Percentiles rank a stretch among this genome's conserved stretches.
phyloP scores from a whole-genome alignment of 2,797 vertebrate species.

The Luscinia luscinia region DNA sequence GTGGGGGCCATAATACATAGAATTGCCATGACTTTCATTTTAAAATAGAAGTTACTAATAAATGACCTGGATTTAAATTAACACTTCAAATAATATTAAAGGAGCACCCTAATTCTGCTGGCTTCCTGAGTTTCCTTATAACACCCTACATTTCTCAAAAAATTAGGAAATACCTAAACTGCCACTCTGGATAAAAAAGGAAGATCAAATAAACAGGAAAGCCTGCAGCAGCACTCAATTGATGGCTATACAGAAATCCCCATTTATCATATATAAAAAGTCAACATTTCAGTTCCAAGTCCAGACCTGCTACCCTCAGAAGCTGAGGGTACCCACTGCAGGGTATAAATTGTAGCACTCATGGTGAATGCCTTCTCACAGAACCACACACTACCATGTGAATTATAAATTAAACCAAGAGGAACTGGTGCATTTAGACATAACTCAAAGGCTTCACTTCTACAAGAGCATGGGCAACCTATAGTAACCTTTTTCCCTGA shows the following conservation, averaged over 20 bases:
- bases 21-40: neutral
- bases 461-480: neutral
- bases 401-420: neutral
- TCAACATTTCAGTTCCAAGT: neutral
- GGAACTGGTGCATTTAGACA: neutral
- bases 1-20: neutral
- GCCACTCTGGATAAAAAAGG: neutral
- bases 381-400: neutral
- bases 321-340: rapidly evolving
- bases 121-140: neutral
- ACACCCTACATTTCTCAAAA: rapidly evolving
- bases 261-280: neutral
- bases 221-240: neutral
- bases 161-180: neutral
- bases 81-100: neutral
- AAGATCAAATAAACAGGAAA: neutral
- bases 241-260: neutral
- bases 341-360: rapidly evolving
- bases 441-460: neutral
- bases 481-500: neutral
- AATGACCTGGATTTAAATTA: neutral
- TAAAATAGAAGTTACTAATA: neutral
- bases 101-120: neutral
- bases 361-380: neutral
- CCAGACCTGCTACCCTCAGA: neutral